phyloP scores from a whole-genome alignment of 2,888 invertebrate species.

The Pimpla rufipes region DNA sequence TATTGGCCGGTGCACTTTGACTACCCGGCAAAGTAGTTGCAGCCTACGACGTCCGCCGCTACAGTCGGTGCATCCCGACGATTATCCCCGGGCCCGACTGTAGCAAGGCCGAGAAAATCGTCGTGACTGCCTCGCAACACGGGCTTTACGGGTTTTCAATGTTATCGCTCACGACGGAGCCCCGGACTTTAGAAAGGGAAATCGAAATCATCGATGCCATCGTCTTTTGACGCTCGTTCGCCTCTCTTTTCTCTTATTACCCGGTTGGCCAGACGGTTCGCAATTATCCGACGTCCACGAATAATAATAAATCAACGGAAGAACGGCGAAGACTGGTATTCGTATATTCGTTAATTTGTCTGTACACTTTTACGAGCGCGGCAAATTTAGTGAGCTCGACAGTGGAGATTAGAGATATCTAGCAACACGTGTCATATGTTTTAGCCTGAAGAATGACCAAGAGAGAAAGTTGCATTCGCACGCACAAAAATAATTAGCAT shows the following conservation, averaged over 20 bases:
- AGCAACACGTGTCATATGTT: constrained; percentile 41
- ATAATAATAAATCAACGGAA: constrained; percentile 12
- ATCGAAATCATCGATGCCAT: constrained; percentile 16
- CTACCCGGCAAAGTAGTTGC: not conserved
- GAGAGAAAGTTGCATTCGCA: constrained; percentile 48
- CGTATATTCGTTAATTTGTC: constrained; percentile 29
- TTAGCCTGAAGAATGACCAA: constrained; percentile 31
- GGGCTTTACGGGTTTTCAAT: not conserved
- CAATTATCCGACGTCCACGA: constrained; percentile 1
- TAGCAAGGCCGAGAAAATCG: constrained; percentile 9
- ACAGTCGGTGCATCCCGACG: not conserved
- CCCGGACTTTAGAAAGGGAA: constrained; percentile 32
- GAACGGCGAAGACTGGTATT: not conserved
- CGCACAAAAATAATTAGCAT: not conserved
- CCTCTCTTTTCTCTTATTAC: constrained; percentile 28
- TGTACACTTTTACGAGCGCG: constrained; percentile 21
- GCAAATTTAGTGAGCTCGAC: constrained; percentile 1
- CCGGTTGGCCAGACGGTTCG: not conserved
- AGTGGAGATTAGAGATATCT: constrained; percentile 5
- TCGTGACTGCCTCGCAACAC: constrained; percentile 21
- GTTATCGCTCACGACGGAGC: not conserved
- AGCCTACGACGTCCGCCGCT: not conserved
- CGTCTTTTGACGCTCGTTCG: not conserved
- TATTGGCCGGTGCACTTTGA: constrained; percentile 3
- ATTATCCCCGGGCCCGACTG: not conserved